Evolutionary conservation across 2,113 vertebrate genomes (phyloP), one percentile per base, ranked within the genome.

Genomic region (Cervus canadensis): DNA sequence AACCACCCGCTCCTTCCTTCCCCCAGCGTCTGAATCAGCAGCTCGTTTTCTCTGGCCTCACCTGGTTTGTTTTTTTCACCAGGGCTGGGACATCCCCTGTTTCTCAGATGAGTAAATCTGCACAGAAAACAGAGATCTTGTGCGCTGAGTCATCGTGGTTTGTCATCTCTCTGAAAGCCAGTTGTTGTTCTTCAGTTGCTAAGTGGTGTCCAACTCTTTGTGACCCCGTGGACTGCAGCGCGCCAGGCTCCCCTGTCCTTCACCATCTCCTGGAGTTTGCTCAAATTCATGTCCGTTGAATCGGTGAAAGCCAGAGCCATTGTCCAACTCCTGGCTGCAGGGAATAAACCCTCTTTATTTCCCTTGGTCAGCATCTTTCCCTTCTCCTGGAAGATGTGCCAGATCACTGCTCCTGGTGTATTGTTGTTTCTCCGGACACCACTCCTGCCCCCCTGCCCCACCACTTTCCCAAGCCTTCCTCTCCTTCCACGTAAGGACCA

Each of bases 1-100:
- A 45, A 19, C 40, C 48, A 5, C 59, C 50, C 9, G 71, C 45
- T 1, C 36, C n/a, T 33, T 45, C 82, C 95, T 94, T 87, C 81
- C 92, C 89, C 67, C 48, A 28, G 33, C 36, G 87, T 96, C 76
- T 87, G 71, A 95, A 92, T 96, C 94, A 93, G 88, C 89, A 92
- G 3, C 52, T 60, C 50, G 0, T 92, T 88, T 92, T 96, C 81
- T 81, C 0, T 0, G 84, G 93, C 78, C 93, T 74, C 33, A 12
- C 79, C 7, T n/a, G 25, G 6, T 60, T 67, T 54, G 50, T 88
- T 86, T 25, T 50, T 86, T 82, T 92, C n/a, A 62, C 28, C 40
- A 50, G 12, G 43, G 50, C 60, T 26, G 11, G 74, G 81, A 95
- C 45, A 33, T 40, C 81, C 90, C 95, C 23, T 48, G 84, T 92